phyloP scores from a whole-genome alignment of 2,113 vertebrate species.

The Cettia cetti region DNA sequence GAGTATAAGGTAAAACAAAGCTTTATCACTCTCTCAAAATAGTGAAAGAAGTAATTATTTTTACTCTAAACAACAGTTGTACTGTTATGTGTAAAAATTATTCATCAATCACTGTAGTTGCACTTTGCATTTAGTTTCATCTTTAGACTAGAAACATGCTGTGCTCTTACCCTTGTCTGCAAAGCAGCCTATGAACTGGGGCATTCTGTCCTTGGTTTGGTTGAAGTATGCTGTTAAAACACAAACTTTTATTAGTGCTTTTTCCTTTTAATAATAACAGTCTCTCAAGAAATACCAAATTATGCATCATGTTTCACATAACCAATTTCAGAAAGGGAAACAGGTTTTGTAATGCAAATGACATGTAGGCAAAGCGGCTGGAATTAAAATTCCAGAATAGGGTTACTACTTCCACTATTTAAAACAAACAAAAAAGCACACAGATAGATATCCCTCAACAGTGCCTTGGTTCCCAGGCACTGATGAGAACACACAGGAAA shows the following conservation, averaged over 20 bases:
- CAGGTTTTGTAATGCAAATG: not conserved
- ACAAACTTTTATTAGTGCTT: not conserved
- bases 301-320: not conserved
- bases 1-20: not conserved
- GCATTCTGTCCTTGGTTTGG: slow-evolving; percentile 88
- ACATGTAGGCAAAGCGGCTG: not conserved
- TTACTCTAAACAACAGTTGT: not conserved
- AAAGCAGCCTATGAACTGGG: slow-evolving; percentile 77
- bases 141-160: not conserved
- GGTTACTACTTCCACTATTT: not conserved
- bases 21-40: not conserved
- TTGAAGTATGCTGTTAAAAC: slow-evolving; percentile 80
- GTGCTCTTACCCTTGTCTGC: slow-evolving; percentile 84
- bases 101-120: not conserved
- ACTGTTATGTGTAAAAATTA: not conserved
- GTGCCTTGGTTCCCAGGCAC: not conserved
- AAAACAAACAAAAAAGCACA: not conserved
- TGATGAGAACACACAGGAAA: not conserved
- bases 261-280: not conserved
- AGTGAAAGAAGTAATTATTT: not conserved
- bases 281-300: not conserved
- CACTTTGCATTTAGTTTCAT: not conserved
- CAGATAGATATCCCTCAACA: not conserved
- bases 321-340: not conserved
- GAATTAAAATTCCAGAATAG: not conserved